phyloP scores from a whole-genome alignment of 2,113 vertebrate genomes.

The Fregata magnificens region DNA sequence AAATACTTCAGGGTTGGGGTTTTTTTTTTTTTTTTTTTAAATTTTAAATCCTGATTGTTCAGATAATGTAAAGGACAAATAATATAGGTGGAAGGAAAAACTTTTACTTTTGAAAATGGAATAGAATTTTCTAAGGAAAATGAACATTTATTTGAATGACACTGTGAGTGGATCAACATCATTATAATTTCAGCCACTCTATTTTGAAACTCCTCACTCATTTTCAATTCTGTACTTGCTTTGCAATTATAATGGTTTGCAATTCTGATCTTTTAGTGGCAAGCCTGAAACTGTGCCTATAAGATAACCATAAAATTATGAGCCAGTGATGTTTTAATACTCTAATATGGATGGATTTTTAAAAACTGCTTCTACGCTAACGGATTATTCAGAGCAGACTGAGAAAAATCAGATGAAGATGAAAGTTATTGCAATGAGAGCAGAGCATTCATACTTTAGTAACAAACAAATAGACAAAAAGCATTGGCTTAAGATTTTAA shows the following conservation, averaged over 20 bases:
- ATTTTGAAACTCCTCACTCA: neutral
- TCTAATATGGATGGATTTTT: neutral
- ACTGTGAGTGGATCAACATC: neutral
- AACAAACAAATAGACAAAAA: neutral
- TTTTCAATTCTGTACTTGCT: conserved; percentile 1
- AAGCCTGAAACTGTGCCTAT: neutral
- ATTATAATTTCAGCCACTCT: neutral
- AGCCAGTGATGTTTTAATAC: neutral
- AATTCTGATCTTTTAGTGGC: neutral
- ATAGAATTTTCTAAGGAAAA: neutral
- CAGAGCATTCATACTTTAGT: neutral
- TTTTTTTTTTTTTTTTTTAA: neutral
- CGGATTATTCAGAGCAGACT: neutral
- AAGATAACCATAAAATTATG: neutral
- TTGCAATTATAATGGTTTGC: neutral
- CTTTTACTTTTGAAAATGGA: neutral
- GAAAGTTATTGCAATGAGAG: neutral
- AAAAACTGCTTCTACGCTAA: neutral
- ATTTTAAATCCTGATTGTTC: neutral
- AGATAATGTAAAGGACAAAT: neutral
- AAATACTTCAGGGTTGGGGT: neutral
- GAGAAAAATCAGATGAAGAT: neutral
- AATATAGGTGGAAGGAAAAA: neutral
- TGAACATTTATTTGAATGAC: neutral
- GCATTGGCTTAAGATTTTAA: neutral